Evolutionary conservation across 2,888 invertebrate genomes (phyloP).

Genomic region (Pterostichus niger): DNA sequence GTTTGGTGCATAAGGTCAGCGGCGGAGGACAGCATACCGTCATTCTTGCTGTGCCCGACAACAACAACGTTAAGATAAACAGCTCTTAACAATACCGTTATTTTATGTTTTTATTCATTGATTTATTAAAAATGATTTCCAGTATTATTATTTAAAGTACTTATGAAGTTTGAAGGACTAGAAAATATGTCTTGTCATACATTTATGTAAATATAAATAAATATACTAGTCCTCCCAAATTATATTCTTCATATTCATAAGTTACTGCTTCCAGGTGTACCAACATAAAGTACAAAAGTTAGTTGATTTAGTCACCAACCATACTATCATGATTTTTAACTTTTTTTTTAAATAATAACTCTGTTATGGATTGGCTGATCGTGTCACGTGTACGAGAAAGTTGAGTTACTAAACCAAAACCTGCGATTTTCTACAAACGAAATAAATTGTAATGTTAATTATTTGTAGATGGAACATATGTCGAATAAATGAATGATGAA

Average conservation of each 20-base stretch:
- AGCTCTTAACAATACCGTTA: too few relatives aligned
- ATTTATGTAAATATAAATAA: constrained; percentile 36
- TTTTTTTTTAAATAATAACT: not conserved
- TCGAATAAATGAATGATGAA: too few relatives aligned
- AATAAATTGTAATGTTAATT: constrained; percentile 5
- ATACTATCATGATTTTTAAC: not conserved
- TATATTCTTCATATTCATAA: constrained; percentile 19
- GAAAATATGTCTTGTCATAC: constrained; percentile 10
- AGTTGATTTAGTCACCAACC: constrained; percentile 2
- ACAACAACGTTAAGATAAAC: constrained; percentile 70
- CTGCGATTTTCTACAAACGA: constrained; percentile 89
- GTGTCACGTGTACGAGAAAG: constrained; percentile 87
- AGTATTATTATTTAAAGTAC: constrained; percentile 26
- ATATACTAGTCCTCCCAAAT: constrained; percentile 28
- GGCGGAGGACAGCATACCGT: constrained; percentile 94
- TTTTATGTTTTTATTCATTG: constrained; percentile 46
- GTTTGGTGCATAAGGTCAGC: constrained; percentile 81
- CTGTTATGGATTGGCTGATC: too few relatives aligned
- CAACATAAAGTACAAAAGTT: constrained; percentile 27
- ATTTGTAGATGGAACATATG: too few relatives aligned
- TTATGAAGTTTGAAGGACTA: constrained; percentile 3
- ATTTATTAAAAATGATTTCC: constrained; percentile 44
- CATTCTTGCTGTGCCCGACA: constrained; percentile 78
- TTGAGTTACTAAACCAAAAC: constrained; percentile 97
- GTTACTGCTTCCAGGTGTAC: constrained; percentile 18